Base-by-base conservation (phyloP, 2,113 vertebrate species). In the Cheirogaleus medius region DNA sequence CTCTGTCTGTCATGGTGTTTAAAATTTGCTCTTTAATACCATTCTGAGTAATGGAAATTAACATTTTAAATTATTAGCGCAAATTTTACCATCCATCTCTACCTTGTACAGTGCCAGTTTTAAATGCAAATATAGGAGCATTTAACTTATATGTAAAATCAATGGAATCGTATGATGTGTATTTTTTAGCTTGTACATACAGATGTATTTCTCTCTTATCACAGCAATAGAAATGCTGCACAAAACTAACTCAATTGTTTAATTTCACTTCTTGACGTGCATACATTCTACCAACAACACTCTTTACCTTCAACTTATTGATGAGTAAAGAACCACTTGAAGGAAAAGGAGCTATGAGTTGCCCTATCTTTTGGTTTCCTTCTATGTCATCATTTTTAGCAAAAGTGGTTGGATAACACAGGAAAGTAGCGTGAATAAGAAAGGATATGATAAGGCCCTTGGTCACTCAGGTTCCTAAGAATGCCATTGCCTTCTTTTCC, bases 31-130 rank as follows among this genome's bases (percentile, higher is more conserved):
- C 32, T 74, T 42, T 76, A 94, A 85, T 85, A 20, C 44, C 63
- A 89, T 86, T 97, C 60, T 89, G 66, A 84, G 11, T 87, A 37
- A 94, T 68, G 0, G n/a, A 78, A 60, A 54, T 87, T 93, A 58
- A 95, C 81, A 21, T 12, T 85, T 95, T 82, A 37, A 82, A 90
- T 73, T 77, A 92, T 74, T 73, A 90, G 8, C 74, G 52, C 83
- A 56, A 78, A 73, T 87, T 83, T 95, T 81, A 76, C 71, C 54
- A 49, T 54, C 71, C 37, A 74, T 94, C 34, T 71, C 92, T 84
- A 39, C 15, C 87, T 68, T 60, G 47, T 85, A 2, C 14, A 84
- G 86, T 66, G n/a, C 25, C 47, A 81, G 39, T 81, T 91, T 85
- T 54, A 96, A 90, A 39, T 80, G 63, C 47, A 93, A 86, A 47